Evolutionary conservation across 2,888 invertebrate genomes (phyloP), one percentile per base, ranked within the genome.

Genomic region (Tryphoninae sp.): DNA sequence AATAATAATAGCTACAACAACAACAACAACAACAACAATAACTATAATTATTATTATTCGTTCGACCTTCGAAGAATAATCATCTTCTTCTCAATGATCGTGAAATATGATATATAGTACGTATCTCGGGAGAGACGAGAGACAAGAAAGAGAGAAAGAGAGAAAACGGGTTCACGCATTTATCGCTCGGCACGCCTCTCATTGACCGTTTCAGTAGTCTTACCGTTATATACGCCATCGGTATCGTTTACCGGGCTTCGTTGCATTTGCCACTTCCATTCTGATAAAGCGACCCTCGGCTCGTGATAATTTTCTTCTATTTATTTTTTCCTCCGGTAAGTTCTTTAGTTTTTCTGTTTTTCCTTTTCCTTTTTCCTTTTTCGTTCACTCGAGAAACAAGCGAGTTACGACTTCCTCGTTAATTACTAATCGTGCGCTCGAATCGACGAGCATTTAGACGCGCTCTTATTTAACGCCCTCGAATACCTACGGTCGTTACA

Each of bases 331-430:
- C 9, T 11, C 42, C n/a, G 8, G 40, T 59, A 23, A n/a, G 22
- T 45, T 58, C 19, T 19, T 19, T 19, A 19, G 19, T 19, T 19
- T 19, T 19, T 19, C n/a, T 19, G 19, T 71, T 68, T 26, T 78
- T 26, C 26, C 81, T 82, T 86, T 83, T 84, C 86, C 77, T 83
- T 80, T 74, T 74, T 78, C 42, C 33, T 6, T 53, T 33, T 62
- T 22, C 9, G 8, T 55, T 40, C 26, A 62, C 26, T 22, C 22
- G 45, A 68, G 49, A 59, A 42, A 58, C 23, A 22, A 77, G 85
- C 84, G 84, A 89, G 88, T 89, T 88, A 89, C 88, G 89, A 88
- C 88, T 89, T 89, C 88, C 88, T 88, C 87, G 89, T 89, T 90
- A 89, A 90, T 90, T 89, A 88, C 88, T 87, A 89, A 89, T 89